A percentile compares a stretch with the other conserved stretches of the same genome.
phyloP scores from a whole-genome alignment of 2,113 vertebrate genomes.

The Carassius carassius region DNA sequence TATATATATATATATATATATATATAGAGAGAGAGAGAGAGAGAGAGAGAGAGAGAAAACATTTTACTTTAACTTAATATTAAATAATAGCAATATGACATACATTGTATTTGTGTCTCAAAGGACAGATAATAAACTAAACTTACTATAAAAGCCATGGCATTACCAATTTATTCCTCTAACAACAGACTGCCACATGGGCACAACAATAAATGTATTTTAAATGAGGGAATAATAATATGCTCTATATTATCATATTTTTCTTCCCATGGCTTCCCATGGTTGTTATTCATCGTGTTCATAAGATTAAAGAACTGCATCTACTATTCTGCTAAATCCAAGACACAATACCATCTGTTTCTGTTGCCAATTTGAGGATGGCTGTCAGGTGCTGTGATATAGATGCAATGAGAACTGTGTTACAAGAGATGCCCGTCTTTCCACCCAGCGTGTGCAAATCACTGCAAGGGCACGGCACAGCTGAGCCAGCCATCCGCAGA shows the following conservation, averaged over 20 bases:
- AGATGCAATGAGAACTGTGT: constrained; percentile 21
- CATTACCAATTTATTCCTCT: neutral
- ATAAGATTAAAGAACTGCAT: neutral
- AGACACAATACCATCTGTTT: constrained; percentile 18
- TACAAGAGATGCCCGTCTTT: constrained; percentile 15
- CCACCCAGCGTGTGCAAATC: constrained; percentile 35
- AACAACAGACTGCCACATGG: neutral
- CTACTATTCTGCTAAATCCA: constrained; percentile 15
- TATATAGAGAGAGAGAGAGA: no score
- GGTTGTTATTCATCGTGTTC: neutral
- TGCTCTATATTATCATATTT: neutral
- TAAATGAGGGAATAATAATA: neutral
- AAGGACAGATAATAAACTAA: neutral
- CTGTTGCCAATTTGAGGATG: neutral
- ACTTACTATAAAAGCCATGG: neutral
- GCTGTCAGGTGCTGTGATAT: constrained; percentile 37
- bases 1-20: no score
- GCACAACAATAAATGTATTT: neutral
- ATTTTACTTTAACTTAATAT: no score
- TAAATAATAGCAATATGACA: no score
- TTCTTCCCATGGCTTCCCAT: neutral
- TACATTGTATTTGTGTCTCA: no score
- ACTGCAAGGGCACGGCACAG: constrained; percentile 48
- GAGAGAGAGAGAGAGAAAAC: no score
- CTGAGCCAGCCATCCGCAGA: constrained; percentile 45